These are phyloP conservation scores for Ctenoplectra terminalis DNA, from an alignment of 1,140 invertebrate species.

Conservation along the genomic window DNA sequence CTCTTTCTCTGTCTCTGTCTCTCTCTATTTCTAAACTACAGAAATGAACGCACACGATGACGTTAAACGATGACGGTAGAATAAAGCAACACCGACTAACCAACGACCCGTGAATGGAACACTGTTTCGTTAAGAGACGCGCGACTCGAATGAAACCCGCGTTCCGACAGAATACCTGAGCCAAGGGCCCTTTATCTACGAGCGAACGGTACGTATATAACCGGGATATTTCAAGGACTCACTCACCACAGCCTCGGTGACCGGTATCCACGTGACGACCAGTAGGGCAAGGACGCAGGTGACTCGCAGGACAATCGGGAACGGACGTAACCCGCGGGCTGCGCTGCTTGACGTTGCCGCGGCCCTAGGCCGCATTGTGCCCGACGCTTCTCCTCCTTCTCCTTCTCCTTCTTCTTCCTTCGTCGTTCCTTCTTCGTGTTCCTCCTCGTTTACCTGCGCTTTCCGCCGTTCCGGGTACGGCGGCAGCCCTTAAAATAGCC, in stretches of 20 bases:
- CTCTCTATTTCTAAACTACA: not conserved
- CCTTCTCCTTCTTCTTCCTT: slow-evolving; percentile 26
- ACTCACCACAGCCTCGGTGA: slow-evolving; percentile 72
- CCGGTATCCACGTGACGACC: slow-evolving; percentile 57
- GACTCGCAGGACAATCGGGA: slow-evolving; percentile 56
- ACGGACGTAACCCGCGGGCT: slow-evolving; percentile 44
- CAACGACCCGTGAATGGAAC: not conserved
- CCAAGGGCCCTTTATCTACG: not conserved
- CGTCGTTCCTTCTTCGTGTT: not conserved
- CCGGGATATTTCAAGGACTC: slow-evolving; percentile 39
- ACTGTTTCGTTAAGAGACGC: too few relatives aligned
- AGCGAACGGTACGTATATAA: slow-evolving; percentile 8
- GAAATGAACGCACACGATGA: not conserved
- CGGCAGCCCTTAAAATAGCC: slow-evolving; percentile 7
- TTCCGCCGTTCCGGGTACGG: too few relatives aligned
- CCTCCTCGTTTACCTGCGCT: slow-evolving; percentile 30
- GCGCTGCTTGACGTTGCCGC: slow-evolving; percentile 51
- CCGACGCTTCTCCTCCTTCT: slow-evolving; percentile 33
- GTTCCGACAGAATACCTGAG: not conserved
- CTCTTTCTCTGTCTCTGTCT: not conserved
- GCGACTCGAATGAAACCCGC: not conserved
- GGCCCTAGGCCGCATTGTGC: slow-evolving; percentile 69
- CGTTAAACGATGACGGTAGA: not conserved
- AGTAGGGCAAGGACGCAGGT: slow-evolving; percentile 66
- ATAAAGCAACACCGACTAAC: not conserved